Base-by-base conservation (phyloP, 1,140 invertebrate species). In the Procambarus clarkii region DNA sequence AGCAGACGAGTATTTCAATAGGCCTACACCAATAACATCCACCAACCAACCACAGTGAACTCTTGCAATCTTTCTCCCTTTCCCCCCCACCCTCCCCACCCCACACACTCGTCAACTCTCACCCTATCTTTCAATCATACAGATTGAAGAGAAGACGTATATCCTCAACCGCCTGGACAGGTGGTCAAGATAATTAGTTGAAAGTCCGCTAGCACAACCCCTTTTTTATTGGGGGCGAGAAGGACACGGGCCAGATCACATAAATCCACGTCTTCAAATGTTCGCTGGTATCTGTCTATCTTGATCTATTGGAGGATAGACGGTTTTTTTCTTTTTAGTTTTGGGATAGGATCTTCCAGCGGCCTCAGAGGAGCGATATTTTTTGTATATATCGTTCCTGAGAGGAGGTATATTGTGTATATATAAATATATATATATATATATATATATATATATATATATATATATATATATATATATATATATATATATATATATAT, bases 261-360 rank as follows among this genome's bases (percentile, higher is more conserved):
- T 79, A 79, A 79, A 79, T 79, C 77, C 24, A 44, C 44, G 77
- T 79, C 45, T 79, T 44, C 77, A 80, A 80, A 50, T n/a, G 48
- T 80, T n/a, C 48, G 18, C 78, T 18, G 78, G 46, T 50, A 46
- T 80, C 15, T 50, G 78, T 80, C 78, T 50, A 24, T 46, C 45
- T 80, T 80, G 78, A 80, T 80, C n/a, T 50, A 80, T 80, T 80
- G 15, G 46, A 15, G 46, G 78, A 80, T 54, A 54, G 45, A 24
- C 46, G 78, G n/a, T 21, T 15, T 46, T 50, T 45, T 78, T 64
- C 4, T 80, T 50, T 80, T 46, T 44, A n/a, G 50, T 80, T 8
- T n/a, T 80, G 46, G 78, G 78, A n/a, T n/a, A 21, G 18, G 78
- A 9, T 64, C 60, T 15, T 11, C 11, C 9, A 64, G 18, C 60